These are phyloP conservation scores for Acronicta leporina DNA, from an alignment of 2,888 invertebrate genomes.

Conservation along the genomic window DNA sequence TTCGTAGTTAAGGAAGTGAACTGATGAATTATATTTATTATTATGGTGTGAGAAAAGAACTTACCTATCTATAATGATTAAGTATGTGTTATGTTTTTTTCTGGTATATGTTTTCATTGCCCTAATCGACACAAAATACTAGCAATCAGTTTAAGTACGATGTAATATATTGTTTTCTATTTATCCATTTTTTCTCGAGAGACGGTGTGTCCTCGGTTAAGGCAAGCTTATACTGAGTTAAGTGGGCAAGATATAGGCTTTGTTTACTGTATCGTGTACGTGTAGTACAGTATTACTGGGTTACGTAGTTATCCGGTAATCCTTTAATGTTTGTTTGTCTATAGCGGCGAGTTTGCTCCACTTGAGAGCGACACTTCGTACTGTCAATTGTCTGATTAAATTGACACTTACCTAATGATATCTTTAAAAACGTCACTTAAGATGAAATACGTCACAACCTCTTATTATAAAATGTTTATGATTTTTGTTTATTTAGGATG, in stretches of 20 bases:
- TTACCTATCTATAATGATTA: conserved; percentile 70
- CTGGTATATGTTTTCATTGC: conserved; percentile 79
- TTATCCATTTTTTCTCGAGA: conserved; percentile 36
- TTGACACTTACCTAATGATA: conserved; percentile 40
- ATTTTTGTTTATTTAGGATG: too few relatives aligned
- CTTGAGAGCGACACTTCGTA: conserved; percentile 62
- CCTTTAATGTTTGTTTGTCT: conserved; percentile 68
- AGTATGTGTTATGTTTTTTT: conserved; percentile 69
- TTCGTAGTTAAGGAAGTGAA: neutral
- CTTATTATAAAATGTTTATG: too few relatives aligned
- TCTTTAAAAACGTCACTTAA: conserved; percentile 1
- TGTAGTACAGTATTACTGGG: conserved; percentile 34
- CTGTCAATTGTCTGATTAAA: conserved; percentile 66
- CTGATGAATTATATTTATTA: neutral
- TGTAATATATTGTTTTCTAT: conserved; percentile 33
- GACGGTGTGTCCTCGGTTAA: conserved; percentile 51
- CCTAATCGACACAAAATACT: conserved; percentile 70
- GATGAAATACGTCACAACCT: neutral
- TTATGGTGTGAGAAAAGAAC: conserved; percentile 24
- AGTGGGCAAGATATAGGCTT: conserved; percentile 57
- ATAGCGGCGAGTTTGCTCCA: conserved; percentile 56
- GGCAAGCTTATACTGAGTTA: conserved; percentile 58
- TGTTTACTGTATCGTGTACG: conserved; percentile 56
- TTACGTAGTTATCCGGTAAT: conserved; percentile 67
- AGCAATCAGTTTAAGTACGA: conserved; percentile 55